Evolutionary conservation across 1,140 invertebrate genomes (phyloP).

Genomic region (Littorina saxatilis): DNA sequence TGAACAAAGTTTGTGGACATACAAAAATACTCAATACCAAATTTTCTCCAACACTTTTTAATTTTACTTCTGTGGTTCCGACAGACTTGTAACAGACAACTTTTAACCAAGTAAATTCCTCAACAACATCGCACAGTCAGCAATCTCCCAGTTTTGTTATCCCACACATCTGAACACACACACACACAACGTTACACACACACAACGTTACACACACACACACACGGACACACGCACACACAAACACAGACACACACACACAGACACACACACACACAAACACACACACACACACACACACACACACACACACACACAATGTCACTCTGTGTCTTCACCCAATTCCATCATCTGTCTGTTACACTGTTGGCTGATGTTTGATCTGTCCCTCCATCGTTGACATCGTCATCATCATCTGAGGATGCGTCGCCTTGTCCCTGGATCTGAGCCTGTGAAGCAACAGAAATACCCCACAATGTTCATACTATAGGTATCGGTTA

Average conservation of each 20-base stretch:
- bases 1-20: too few relatives aligned
- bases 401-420: conserved; percentile 10
- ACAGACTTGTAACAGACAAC: too few relatives aligned
- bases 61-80: too few relatives aligned
- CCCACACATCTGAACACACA: not conserved
- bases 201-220: not conserved
- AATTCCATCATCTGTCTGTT: not conserved
- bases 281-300: not conserved
- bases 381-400: not conserved
- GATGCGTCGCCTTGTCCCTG: conserved; percentile 3
- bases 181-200: not conserved
- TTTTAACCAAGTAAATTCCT: too few relatives aligned
- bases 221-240: not conserved
- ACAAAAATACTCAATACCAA: too few relatives aligned
- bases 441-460: not conserved
- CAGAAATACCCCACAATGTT: too few relatives aligned
- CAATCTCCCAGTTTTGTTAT: too few relatives aligned
- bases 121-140: too few relatives aligned
- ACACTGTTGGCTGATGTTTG: not conserved
- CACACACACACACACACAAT: too few relatives aligned
- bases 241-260: not conserved
- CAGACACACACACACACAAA: not conserved
- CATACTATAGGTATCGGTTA: too few relatives aligned
- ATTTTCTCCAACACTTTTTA: too few relatives aligned
- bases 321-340: not conserved